Evolutionary conservation across 53 echinoderm and acorn worm genomes (phyloP).

Genomic region (Apostichopus leukothele): DNA sequence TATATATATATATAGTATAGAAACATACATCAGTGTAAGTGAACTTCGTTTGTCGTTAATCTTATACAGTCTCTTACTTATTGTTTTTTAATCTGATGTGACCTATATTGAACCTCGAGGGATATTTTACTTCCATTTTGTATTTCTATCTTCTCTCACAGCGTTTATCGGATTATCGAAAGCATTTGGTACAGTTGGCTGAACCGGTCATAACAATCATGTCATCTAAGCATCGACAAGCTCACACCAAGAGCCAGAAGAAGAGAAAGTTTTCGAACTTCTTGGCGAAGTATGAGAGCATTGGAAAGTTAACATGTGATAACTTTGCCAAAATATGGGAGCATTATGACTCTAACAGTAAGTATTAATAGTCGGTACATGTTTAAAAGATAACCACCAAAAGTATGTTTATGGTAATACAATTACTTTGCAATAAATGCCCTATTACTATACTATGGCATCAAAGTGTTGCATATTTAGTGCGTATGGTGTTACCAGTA

Average conservation of each 20-base stretch:
- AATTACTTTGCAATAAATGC: too few species aligned
- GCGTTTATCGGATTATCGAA: constrained; percentile 23
- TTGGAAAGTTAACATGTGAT: constrained; percentile 72
- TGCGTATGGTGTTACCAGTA: too few species aligned
- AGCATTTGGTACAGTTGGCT: neutral
- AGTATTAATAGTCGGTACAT: constrained; percentile 34
- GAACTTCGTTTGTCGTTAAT: too few species aligned
- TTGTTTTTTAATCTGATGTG: neutral
- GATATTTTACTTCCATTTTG: neutral
- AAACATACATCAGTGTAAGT: too few species aligned
- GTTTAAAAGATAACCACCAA: too few species aligned
- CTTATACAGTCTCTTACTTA: too few species aligned
- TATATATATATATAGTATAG: neutral
- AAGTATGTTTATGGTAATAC: too few species aligned
- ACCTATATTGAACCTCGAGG: neutral
- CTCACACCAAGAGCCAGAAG: constrained; percentile 55
- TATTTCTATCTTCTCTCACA: neutral
- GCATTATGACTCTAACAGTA: constrained; percentile 94
- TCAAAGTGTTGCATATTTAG: too few species aligned
- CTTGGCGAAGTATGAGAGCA: constrained; percentile 60
- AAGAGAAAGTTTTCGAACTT: constrained; percentile 87
- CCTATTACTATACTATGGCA: too few species aligned
- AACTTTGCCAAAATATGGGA: constrained; percentile 86
- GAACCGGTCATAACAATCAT: constrained; percentile 18
- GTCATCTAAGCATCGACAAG: constrained; percentile 32